Evolutionary conservation across 2,797 vertebrate genomes (phyloP).

Genomic region (Acridotheres tristis): DNA sequence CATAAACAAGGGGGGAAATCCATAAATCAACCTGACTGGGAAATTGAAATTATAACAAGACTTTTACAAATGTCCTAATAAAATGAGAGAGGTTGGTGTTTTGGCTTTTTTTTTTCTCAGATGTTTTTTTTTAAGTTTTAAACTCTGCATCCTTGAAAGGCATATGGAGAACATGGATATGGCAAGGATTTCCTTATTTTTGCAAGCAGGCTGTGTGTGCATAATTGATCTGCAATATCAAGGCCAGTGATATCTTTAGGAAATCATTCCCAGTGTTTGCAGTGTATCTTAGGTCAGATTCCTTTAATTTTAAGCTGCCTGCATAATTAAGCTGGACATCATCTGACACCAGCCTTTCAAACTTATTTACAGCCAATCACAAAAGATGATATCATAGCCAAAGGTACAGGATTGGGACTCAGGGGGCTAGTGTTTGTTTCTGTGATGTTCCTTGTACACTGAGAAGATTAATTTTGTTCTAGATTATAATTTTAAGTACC

Average conservation of each 20-base stretch:
- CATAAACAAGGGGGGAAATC: slow-evolving; percentile 13
- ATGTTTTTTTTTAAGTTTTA: neutral
- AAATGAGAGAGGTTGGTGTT: neutral
- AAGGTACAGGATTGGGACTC: neutral
- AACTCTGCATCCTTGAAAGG: neutral
- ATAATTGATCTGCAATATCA: neutral
- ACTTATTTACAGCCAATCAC: neutral
- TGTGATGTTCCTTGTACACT: neutral
- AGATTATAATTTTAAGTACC: neutral
- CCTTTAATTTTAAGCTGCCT: neutral
- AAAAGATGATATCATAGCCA: neutral
- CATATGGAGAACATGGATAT: neutral
- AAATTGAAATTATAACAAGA: slow-evolving; percentile 45
- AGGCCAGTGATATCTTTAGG: neutral
- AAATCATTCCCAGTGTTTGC: neutral
- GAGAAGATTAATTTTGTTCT: neutral
- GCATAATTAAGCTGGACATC: neutral
- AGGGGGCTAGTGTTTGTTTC: neutral
- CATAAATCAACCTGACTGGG: slow-evolving; percentile 18
- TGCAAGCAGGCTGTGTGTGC: neutral
- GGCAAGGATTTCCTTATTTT: neutral
- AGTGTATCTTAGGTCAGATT: neutral
- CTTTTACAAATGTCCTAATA: slow-evolving; percentile 20
- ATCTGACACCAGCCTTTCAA: neutral
- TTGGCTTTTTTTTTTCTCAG: too few relatives aligned